Evolutionary conservation across 2,888 invertebrate genomes (phyloP).

Genomic region (Mimachlamys varia): DNA sequence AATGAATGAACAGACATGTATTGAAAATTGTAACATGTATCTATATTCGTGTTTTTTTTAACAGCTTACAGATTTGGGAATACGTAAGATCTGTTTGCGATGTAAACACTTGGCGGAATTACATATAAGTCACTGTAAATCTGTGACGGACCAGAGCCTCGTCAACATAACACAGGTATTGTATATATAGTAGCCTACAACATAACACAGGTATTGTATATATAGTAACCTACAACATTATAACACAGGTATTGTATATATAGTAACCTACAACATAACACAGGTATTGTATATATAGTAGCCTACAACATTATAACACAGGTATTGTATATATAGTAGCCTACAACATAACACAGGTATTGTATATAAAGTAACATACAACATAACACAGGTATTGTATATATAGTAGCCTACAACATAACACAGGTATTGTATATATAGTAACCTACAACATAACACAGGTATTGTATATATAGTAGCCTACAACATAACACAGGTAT

Average conservation of each 20-base stretch:
- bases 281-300: neutral
- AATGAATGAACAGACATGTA: too few species aligned
- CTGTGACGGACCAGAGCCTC: conserved; percentile 1
- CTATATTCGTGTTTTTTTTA: neutral
- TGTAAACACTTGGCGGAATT: conserved; percentile 2
- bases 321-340: neutral
- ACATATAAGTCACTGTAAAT: conserved; percentile 7
- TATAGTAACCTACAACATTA: neutral
- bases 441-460: neutral
- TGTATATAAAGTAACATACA: too few species aligned
- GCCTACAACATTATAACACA: neutral
- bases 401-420: neutral
- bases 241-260: too few species aligned
- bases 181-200: neutral
- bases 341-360: neutral
- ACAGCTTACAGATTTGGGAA: neutral
- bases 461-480: too few species aligned
- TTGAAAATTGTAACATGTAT: too few species aligned
- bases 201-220: neutral
- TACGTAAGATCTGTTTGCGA: neutral
- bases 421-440: neutral
- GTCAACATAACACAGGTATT: conserved; percentile 15
- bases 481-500: conserved; percentile 27
- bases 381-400: neutral
- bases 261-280: conserved; percentile 26